Percentiles rank a stretch among this genome's conserved stretches.
These are phyloP conservation scores for Pseudomyrmex sp. DNA, from an alignment of 1,140 invertebrate genomes.

Conservation along the genomic window DNA sequence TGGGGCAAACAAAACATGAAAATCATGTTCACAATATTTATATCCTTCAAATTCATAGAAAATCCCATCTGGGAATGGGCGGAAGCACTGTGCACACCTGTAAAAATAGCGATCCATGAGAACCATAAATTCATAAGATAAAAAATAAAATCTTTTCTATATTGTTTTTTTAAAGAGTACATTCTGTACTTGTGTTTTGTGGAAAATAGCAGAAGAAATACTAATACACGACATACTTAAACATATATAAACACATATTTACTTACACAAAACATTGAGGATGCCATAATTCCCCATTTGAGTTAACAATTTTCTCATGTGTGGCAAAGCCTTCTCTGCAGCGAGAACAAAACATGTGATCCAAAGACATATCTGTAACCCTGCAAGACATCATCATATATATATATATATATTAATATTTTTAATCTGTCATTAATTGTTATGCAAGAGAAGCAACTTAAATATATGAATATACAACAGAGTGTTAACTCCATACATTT, in stretches of 20 bases:
- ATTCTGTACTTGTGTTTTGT: not conserved
- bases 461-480: not conserved
- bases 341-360: constrained; percentile 96
- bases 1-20: constrained; percentile 99
- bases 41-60: constrained; percentile 99
- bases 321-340: constrained; percentile 97
- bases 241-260: not conserved
- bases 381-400: constrained; percentile 81
- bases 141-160: not conserved
- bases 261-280: constrained; percentile 99
- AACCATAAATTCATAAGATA: not conserved
- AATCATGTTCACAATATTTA: constrained; percentile 99
- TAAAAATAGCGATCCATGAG: constrained; percentile 62
- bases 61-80: constrained; percentile 98
- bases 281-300: constrained; percentile 99
- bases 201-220: constrained; percentile 21
- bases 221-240: not conserved
- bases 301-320: constrained; percentile 99
- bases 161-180: not conserved
- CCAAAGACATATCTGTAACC: constrained; percentile 92
- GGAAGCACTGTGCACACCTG: constrained; percentile 99
- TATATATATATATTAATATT: constrained; percentile 12
- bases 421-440: constrained; percentile 30
- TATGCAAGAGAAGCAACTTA: constrained; percentile 14
- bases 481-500: not conserved